phyloP scores from a whole-genome alignment of 1,140 invertebrate genomes.

The Drosophila malerkotliana region DNA sequence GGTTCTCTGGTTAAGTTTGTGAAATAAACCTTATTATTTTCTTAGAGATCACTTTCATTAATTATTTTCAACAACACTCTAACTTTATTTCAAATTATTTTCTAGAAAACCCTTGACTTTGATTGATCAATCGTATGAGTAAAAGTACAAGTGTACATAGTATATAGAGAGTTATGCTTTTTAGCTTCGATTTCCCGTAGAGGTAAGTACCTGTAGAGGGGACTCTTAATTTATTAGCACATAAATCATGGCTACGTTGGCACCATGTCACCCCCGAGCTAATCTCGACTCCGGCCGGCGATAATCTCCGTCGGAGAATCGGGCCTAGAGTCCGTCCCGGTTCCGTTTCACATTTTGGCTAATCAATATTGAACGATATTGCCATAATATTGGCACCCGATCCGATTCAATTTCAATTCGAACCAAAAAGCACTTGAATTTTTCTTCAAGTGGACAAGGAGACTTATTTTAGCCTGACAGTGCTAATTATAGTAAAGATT shows the following conservation, averaged over 20 bases:
- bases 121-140: constrained; percentile 43
- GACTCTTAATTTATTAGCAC: constrained; percentile 44
- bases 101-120: constrained; percentile 23
- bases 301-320: constrained; percentile 34
- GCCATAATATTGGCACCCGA: constrained; percentile 52
- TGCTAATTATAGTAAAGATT: constrained; percentile 31
- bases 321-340: neutral
- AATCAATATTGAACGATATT: constrained; percentile 59
- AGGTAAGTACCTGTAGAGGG: neutral
- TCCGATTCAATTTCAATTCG: neutral
- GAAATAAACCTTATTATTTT: neutral
- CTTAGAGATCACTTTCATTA: neutral
- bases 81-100: neutral
- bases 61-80: neutral
- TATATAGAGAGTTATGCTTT: constrained; percentile 12
- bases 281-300: constrained; percentile 45
- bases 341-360: constrained; percentile 19
- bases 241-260: constrained; percentile 55
- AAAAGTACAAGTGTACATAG: neutral
- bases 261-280: constrained; percentile 43
- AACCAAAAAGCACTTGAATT: neutral
- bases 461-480: constrained; percentile 20
- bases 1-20: no score
- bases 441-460: constrained; percentile 13
- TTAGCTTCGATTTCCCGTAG: constrained; percentile 2